A percentile compares a stretch with the other conserved stretches of the same genome.
Evolutionary conservation across 2,888 invertebrate genomes (phyloP).

Genomic region (Rhogogaster chlorosoma): DNA sequence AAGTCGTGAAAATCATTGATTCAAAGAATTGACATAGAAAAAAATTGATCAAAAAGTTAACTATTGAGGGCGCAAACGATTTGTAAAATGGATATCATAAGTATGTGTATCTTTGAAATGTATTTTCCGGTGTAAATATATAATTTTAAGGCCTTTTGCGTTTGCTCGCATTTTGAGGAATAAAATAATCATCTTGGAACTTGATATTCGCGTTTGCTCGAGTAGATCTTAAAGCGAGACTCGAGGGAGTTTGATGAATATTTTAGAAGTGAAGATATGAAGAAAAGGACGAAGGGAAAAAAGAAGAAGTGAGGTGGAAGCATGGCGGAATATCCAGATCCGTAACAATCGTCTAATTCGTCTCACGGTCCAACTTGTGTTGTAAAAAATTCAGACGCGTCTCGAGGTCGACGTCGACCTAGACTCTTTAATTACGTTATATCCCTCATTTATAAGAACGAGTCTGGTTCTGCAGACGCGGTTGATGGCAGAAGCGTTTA

Average conservation of each 20-base stretch:
- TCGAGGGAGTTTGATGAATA: constrained; percentile 30
- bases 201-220: constrained; percentile 17
- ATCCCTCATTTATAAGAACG: constrained; percentile 17
- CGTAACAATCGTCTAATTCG: constrained; percentile 44
- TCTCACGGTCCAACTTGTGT: constrained; percentile 19
- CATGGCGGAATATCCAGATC: constrained; percentile 24
- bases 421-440: constrained; percentile 36
- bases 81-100: not conserved
- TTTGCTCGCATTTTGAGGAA: not conserved
- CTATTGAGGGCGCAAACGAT: not conserved
- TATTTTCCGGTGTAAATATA: not conserved
- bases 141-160: not conserved
- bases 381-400: constrained; percentile 42
- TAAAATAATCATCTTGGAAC: constrained; percentile 15
- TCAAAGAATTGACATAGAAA: not conserved
- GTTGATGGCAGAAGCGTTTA: not conserved
- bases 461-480: not conserved
- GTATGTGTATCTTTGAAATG: not conserved
- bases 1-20: not conserved
- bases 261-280: not conserved
- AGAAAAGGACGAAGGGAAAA: not conserved
- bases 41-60: not conserved
- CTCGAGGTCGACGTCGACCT: constrained; percentile 39
- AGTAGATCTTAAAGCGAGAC: constrained; percentile 5
- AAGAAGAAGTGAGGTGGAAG: not conserved